Conservation (phyloP, 2,113 vertebrate genomes). For the Brachionichthys hirsutus region DNA sequence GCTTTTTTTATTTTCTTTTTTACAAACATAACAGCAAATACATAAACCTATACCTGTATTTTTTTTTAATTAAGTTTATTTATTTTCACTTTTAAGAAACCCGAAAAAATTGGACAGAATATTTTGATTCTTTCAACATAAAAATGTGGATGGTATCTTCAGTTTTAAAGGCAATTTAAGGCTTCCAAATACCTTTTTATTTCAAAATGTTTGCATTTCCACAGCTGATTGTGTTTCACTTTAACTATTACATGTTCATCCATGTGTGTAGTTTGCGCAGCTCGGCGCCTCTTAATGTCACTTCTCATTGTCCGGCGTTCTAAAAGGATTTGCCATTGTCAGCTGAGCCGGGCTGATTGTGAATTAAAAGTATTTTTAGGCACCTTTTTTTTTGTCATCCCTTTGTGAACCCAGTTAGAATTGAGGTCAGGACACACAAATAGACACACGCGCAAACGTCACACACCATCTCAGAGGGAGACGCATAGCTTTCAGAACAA, state of each 20-base stretch:
- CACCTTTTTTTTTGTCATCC: conserved; percentile 64
- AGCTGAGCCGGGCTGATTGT: conserved; percentile 66
- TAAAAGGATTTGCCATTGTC: conserved; percentile 69
- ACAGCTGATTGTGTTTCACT: conserved; percentile 30
- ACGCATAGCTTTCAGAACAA: conserved; percentile 79
- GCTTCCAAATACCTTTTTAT: conserved; percentile 2
- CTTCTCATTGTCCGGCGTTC: conserved; percentile 47
- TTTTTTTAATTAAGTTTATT: not conserved
- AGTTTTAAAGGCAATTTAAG: conserved; percentile 10
- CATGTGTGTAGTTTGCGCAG: conserved; percentile 12
- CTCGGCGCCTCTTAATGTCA: conserved; percentile 51
- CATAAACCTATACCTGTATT: not conserved
- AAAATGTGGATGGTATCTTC: conserved; percentile 13
- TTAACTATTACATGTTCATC: conserved; percentile 19
- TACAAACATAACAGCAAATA: not conserved
- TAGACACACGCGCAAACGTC: conserved; percentile 37
- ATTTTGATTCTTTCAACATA: conserved; percentile 11
- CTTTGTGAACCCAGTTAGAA: conserved; percentile 68
- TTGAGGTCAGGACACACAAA: conserved; percentile 74
- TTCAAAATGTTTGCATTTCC: conserved; percentile 21
- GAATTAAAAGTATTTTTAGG: conserved; percentile 73
- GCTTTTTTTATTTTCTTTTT: conserved; percentile 18
- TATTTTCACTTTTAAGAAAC: not conserved
- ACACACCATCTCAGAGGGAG: conserved; percentile 62
- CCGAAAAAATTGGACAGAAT: conserved; percentile 2